Base-by-base conservation (phyloP, 2,888 invertebrate genomes). In the Chrysolina haemoptera region DNA sequence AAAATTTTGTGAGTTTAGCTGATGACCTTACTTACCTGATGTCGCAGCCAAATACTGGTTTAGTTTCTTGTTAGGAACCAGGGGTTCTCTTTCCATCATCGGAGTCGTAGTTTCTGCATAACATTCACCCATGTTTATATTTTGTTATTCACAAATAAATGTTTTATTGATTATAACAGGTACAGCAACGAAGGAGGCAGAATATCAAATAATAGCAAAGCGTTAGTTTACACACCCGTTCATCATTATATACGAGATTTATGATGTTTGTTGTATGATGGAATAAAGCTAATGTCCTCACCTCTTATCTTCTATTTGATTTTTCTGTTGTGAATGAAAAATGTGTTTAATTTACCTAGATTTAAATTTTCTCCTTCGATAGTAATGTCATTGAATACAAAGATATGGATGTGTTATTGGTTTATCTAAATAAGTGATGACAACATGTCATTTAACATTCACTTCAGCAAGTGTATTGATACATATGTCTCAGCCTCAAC, bases 21-120 rank as follows among this genome's bases (percentile, higher is more conserved):
- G 46, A 14, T 14, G 4, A 1, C 46, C 12, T n/a, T 2, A 40
- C 75, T 64, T 55, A 80, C 80, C 80, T 74, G 78, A 76, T 0
- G 68, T 76, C 11, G 74, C 74, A 12, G 75, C 78, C 41, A 76
- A 46, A 67, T 74, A 71, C 68, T 76, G 78, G 43, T 68, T 74
- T 1, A 71, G 41, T 53, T 73, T 73, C 46, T 71, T 73, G 14
- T 68, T 64, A 50, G 67, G 55, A 8, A 46, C 63, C n/a, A 72
- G 27, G 11, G 74, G 70, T 16, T 20, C 55, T 11, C 62, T 53
- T n/a, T 62, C 59, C 22, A 76, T 48, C 70, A 76, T 76, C 5
- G 74, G 73, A n/a, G 22, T 68, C 5, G 67, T 62, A 1, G 73
- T 66, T 16, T 73, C 71, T 27, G 50, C 20, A 43, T 71, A 40